Evolutionary conservation across 2,113 vertebrate genomes (phyloP).

Genomic region (Odocoileus virginianus): DNA sequence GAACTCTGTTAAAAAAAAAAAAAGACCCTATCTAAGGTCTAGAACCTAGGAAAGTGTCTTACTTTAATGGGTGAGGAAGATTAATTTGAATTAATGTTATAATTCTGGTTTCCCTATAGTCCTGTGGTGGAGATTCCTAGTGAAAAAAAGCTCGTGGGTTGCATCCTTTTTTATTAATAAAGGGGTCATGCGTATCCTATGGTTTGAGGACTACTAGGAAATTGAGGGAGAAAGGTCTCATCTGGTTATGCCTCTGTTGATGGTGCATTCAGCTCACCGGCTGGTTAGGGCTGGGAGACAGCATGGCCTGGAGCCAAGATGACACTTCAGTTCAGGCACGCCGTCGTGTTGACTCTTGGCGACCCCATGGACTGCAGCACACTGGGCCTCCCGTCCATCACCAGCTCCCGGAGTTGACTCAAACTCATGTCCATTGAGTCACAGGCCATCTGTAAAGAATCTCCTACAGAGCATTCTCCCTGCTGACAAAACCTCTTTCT

Average conservation of each 20-base stretch:
- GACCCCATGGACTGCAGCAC: neutral
- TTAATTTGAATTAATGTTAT: neutral
- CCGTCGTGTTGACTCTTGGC: accelerated
- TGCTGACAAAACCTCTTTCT: neutral
- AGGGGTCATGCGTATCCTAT: neutral
- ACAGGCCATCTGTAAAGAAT: neutral
- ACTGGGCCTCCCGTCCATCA: neutral
- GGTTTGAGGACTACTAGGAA: neutral
- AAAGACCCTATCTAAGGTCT: neutral
- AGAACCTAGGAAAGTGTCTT: neutral
- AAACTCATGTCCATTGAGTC: neutral
- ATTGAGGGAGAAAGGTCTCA: too few relatives aligned
- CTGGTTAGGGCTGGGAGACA: neutral
- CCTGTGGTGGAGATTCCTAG: neutral
- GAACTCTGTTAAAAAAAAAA: neutral
- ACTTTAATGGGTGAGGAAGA: neutral
- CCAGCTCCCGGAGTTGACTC: accelerated
- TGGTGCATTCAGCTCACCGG: accelerated
- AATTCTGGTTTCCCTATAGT: neutral
- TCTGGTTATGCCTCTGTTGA: neutral
- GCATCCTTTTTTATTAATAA: neutral
- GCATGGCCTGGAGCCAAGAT: neutral
- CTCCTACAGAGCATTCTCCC: neutral
- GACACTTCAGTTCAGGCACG: neutral
- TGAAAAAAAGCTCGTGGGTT: neutral